Base-by-base conservation (phyloP, 2,113 vertebrate genomes). In the Deroptyus accipitrinus region DNA sequence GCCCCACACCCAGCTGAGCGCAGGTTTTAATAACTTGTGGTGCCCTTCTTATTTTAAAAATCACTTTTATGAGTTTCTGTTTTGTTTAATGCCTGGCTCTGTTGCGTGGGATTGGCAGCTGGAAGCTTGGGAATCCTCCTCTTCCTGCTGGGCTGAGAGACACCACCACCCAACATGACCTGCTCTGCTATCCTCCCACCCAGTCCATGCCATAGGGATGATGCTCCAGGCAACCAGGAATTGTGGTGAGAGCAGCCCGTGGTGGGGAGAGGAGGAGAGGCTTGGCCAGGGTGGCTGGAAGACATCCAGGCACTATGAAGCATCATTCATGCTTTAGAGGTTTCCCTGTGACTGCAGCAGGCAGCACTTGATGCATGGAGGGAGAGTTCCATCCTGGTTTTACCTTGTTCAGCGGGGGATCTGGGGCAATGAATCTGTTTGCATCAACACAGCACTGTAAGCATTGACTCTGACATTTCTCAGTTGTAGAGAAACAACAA, bases 21-120 rank as follows among this genome's bases (percentile, higher is more conserved):
- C 42, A 62, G 48, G 72, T 89, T 96, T 95, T 97, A 96, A 96
- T 94, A 92, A 94, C 92, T 72, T 35, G 27, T 48, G 33, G 88
- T 92, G 85, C 82, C 92, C 20, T 95, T 90, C 70, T 88, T 94
- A 89, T 94, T 96, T 95, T 94, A 24, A 67, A 94, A 91, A 97
- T 95, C 46, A 86, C 54, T 95, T 94, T 83, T 86, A 86, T 92
- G 83, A 83, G 79, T 90, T 95, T 94, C 66, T 96, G 81, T 89
- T 93, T 90, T 96, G 72, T 61, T 94, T 96, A 85, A 66, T 77
- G 75, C 57, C 84, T 31, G 59, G 9, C 41, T 91, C 42, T 62
- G 63, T 78, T 83, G 57, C 31, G 39, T 3, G 14, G 66, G 62
- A 88, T 90, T 94, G 87, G 81, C 72, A 95, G 84, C 78, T 63